Evolutionary conservation across 2,113 vertebrate species (phyloP).

Genomic region (Piaya cayana): DNA sequence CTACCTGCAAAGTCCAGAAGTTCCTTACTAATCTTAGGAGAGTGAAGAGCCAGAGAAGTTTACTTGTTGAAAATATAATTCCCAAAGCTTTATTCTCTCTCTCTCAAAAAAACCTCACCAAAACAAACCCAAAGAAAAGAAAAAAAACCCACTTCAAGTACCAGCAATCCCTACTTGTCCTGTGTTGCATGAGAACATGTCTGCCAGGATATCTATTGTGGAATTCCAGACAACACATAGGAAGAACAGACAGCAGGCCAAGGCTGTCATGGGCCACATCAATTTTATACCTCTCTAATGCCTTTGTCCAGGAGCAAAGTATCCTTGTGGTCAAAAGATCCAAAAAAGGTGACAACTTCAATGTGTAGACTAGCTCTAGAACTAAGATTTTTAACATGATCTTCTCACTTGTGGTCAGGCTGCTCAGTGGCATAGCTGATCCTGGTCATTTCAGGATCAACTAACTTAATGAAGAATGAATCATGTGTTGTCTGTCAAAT

Average conservation of each 20-base stretch:
- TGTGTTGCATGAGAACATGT: background rate
- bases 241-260: background rate
- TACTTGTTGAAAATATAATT: background rate
- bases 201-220: background rate
- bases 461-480: background rate
- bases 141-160: background rate
- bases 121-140: background rate
- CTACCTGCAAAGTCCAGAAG: background rate
- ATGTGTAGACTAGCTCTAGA: background rate
- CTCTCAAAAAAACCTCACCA: background rate
- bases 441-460: background rate
- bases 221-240: background rate
- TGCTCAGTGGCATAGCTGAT: background rate
- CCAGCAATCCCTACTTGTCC: background rate
- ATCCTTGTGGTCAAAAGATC: background rate
- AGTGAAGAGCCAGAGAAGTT: background rate
- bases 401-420: background rate
- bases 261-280: background rate
- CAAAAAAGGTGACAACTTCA: background rate
- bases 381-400: background rate
- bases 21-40: background rate
- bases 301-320: background rate
- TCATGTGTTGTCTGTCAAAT: background rate
- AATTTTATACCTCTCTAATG: background rate
- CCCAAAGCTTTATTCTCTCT: background rate